A percentile compares a stretch with the other conserved stretches of the same genome.
These are phyloP conservation scores for Eubasilissa splendida DNA, from an alignment of 2,888 invertebrate genomes.

Conservation along the genomic window DNA sequence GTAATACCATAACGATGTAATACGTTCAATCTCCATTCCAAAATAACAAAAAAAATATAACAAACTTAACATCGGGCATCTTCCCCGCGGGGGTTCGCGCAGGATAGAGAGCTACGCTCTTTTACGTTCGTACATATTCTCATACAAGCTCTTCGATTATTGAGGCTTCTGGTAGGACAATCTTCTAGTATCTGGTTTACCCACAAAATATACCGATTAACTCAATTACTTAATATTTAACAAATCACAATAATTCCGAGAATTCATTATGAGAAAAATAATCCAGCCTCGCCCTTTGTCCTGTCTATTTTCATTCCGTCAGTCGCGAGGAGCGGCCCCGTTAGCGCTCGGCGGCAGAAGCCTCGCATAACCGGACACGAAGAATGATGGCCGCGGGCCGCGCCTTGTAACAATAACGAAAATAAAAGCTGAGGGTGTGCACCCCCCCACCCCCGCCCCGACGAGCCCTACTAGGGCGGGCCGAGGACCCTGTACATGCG, in stretches of 20 bases:
- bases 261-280: neutral
- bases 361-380: neutral
- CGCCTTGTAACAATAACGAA: slow-evolving; percentile 32
- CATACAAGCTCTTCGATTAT: too few species aligned
- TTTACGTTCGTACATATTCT: too few species aligned
- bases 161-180: too few species aligned
- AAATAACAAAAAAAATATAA: too few species aligned
- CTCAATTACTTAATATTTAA: too few species aligned
- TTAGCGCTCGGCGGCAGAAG: slow-evolving; percentile 7
- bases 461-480: neutral
- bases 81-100: too few species aligned
- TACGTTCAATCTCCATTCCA: too few species aligned
- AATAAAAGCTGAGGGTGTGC: neutral
- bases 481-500: neutral
- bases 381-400: slow-evolving; percentile 15
- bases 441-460: neutral
- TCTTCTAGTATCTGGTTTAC: too few species aligned
- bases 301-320: slow-evolving; percentile 28
- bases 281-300: slow-evolving; percentile 15
- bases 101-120: too few species aligned
- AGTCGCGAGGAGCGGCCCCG: slow-evolving; percentile 35
- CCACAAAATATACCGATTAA: too few species aligned
- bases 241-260: neutral
- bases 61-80: too few species aligned
- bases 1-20: too few species aligned